Conservation (phyloP, 2,113 vertebrate genomes). For the Delphinapterus leucas region DNA sequence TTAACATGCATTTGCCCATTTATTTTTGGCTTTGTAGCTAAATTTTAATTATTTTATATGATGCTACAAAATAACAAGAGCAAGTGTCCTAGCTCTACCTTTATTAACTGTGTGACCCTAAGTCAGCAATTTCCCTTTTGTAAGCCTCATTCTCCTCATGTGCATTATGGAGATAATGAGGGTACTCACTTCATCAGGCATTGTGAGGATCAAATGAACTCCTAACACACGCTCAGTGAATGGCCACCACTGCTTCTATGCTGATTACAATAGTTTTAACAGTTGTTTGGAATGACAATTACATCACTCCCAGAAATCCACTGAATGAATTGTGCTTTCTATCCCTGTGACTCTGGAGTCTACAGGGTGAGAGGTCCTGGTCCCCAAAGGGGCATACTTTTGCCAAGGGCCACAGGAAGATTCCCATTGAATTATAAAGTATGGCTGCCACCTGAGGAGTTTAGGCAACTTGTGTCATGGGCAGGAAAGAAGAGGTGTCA, state of each 20-base stretch:
- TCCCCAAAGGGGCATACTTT: background rate
- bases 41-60: background rate
- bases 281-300: background rate
- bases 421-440: background rate
- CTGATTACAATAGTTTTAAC: background rate
- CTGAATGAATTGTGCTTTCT: background rate
- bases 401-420: background rate
- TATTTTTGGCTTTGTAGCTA: background rate
- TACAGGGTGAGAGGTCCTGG: background rate
- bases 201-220: background rate
- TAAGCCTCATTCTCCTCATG: background rate
- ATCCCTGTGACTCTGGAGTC: background rate
- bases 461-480: background rate
- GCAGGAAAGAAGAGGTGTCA: background rate
- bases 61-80: background rate
- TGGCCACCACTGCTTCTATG: background rate
- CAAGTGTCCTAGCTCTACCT: background rate
- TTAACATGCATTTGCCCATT: background rate
- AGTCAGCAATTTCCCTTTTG: background rate
- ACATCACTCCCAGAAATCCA: background rate
- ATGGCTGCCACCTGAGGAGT: background rate
- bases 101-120: background rate
- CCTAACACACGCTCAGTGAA: background rate
- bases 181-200: rapidly evolving
- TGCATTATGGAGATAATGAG: background rate